phyloP scores from a whole-genome alignment of 2,888 invertebrate genomes.

The Leucania comma region DNA sequence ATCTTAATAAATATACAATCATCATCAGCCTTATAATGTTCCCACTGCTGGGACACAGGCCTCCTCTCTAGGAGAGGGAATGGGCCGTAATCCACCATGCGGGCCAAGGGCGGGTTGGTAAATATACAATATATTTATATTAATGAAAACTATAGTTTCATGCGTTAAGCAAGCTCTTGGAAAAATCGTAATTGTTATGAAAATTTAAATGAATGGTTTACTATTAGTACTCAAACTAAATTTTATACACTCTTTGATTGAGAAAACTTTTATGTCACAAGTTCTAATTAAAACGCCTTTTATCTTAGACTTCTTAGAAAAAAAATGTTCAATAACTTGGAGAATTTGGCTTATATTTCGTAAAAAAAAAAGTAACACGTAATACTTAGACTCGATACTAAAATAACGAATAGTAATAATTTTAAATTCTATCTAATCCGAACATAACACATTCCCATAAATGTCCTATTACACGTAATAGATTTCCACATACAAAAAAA shows the following conservation, averaged over 20 bases:
- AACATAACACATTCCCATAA: constrained; percentile 15
- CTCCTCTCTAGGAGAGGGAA: too few species aligned
- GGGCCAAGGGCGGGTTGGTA: too few species aligned
- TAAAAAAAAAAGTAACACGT: not conserved
- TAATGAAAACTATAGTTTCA: too few species aligned
- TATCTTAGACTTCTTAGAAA: not conserved
- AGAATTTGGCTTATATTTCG: not conserved
- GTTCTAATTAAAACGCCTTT: not conserved
- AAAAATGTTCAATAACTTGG: not conserved
- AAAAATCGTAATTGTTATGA: too few species aligned
- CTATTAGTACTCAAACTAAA: not conserved
- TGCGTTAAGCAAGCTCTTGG: too few species aligned
- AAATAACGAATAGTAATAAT: not conserved
- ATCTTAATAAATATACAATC: too few species aligned
- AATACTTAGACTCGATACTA: not conserved
- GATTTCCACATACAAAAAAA: constrained; percentile 23
- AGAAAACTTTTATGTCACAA: not conserved
- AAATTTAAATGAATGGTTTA: not conserved
- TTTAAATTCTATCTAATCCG: not conserved
- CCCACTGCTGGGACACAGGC: too few species aligned
- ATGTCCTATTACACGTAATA: constrained; percentile 39
- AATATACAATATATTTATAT: too few species aligned
- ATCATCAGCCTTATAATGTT: too few species aligned
- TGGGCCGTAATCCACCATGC: too few species aligned
- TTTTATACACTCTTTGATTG: not conserved